phyloP scores from a whole-genome alignment of 2,113 vertebrate genomes.

The Ciconia maguari region DNA sequence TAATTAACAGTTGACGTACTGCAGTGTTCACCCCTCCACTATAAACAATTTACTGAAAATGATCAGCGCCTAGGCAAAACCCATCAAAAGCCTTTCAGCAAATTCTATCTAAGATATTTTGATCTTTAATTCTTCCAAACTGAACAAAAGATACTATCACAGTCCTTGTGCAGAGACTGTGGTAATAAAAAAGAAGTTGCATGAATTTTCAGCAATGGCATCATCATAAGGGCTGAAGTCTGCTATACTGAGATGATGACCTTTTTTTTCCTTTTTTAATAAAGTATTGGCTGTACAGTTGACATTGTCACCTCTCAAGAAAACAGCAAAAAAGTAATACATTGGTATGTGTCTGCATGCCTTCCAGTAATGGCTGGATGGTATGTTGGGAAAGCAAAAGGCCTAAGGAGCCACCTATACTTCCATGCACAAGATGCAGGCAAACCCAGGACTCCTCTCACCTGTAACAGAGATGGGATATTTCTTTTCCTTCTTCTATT shows the following conservation, averaged over 20 bases:
- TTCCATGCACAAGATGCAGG: not conserved
- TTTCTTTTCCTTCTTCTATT: not conserved
- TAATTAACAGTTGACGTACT: constrained; percentile 34
- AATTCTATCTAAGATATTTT: not conserved
- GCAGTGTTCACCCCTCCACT: not conserved
- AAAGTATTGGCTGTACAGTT: not conserved
- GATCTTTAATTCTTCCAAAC: not conserved
- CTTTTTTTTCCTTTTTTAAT: not conserved
- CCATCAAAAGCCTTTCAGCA: constrained; percentile 14
- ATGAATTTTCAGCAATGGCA: not conserved
- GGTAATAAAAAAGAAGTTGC: not conserved
- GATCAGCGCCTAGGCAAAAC: constrained; percentile 18
- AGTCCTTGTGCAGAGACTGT: not conserved
- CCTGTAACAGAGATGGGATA: not conserved
- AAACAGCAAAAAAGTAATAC: not conserved
- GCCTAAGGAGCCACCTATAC: not conserved
- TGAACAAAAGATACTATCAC: not conserved
- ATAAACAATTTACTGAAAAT: constrained; percentile 17
- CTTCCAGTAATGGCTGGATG: not conserved
- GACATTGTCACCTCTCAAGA: not conserved
- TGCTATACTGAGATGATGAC: not conserved
- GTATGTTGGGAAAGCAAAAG: not conserved
- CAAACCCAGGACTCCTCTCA: not conserved
- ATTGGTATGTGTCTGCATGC: not conserved
- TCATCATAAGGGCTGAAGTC: not conserved